These are phyloP conservation scores for Ammodytes marinus DNA, from an alignment of 2,113 vertebrate species.

Conservation along the genomic window DNA sequence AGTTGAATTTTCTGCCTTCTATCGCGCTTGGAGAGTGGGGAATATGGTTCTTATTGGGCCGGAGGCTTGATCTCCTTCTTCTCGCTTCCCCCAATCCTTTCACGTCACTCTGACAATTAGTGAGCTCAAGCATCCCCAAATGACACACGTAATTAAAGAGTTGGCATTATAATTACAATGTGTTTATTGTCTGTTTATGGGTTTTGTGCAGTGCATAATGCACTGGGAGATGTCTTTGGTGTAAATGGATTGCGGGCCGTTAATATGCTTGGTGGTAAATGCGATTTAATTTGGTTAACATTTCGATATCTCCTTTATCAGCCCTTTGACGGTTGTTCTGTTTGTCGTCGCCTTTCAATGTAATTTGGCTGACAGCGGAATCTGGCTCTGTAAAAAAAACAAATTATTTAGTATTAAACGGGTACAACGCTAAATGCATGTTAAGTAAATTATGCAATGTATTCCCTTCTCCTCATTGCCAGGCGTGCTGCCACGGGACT, in stretches of 20 bases:
- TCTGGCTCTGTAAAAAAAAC: constrained; percentile 91
- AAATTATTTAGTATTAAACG: constrained; percentile 97
- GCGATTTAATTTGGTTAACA: constrained; percentile 66
- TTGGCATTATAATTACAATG: constrained; percentile 77
- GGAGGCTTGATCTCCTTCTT: constrained; percentile 63
- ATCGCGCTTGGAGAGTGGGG: constrained; percentile 62
- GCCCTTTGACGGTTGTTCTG: constrained; percentile 70
- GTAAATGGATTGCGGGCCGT: constrained; percentile 69
- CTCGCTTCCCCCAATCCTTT: constrained; percentile 53
- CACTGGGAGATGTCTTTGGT: constrained; percentile 66
- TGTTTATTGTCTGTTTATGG: constrained; percentile 79
- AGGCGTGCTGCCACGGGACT: constrained; percentile 93
- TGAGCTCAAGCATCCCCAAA: constrained; percentile 68
- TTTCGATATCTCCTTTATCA: constrained; percentile 69
- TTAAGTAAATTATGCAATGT: constrained; percentile 99
- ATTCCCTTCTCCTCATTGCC: constrained; percentile 94
- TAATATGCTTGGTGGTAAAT: constrained; percentile 68
- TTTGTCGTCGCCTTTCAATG: constrained; percentile 81
- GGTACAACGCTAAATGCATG: constrained; percentile 93
- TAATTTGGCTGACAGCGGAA: constrained; percentile 89
- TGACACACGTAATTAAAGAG: constrained; percentile 77
- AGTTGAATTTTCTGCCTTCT: constrained; percentile 78
- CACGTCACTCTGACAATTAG: constrained; percentile 76
- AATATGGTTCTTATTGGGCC: constrained; percentile 71
- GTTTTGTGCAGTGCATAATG: constrained; percentile 55